Evolutionary conservation across 2,113 vertebrate genomes (phyloP).

Genomic region (Panthera uncia): DNA sequence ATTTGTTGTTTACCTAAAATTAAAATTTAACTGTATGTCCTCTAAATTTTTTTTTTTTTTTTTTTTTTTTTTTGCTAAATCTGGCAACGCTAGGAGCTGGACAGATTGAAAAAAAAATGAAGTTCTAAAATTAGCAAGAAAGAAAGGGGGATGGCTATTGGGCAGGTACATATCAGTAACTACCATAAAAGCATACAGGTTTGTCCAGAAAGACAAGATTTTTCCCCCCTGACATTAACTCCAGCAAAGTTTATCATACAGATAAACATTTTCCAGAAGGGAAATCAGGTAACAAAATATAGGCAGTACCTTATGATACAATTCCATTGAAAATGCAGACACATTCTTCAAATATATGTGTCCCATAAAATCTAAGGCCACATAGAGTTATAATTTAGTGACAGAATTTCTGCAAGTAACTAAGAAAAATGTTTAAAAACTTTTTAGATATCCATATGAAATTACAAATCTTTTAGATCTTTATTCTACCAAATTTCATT

Average conservation of each 20-base stretch:
- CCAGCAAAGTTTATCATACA: conserved; percentile 4
- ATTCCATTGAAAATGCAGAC: conserved; percentile 7
- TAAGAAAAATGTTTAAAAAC: background rate
- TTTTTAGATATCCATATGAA: background rate
- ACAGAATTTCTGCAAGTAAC: background rate
- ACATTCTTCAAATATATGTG: background rate
- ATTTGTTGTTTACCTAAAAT: conserved; percentile 12
- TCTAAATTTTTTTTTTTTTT: background rate
- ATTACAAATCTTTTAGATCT: background rate
- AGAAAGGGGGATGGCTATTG: background rate
- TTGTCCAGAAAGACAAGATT: background rate
- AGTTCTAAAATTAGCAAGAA: conserved; percentile 19
- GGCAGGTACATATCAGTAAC: background rate
- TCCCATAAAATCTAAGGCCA: background rate
- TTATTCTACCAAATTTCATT: background rate
- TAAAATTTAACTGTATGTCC: conserved; percentile 1
- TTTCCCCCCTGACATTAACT: background rate
- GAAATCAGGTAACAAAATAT: conserved; percentile 30
- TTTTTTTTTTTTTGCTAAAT: background rate
- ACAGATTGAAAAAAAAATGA: background rate
- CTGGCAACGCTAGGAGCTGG: background rate
- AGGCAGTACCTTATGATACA: background rate
- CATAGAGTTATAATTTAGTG: background rate
- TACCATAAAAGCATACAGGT: background rate
- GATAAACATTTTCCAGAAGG: conserved; percentile 12